Evolutionary conservation across 2,797 vertebrate species (phyloP).

Genomic region (Coluber constrictor): DNA sequence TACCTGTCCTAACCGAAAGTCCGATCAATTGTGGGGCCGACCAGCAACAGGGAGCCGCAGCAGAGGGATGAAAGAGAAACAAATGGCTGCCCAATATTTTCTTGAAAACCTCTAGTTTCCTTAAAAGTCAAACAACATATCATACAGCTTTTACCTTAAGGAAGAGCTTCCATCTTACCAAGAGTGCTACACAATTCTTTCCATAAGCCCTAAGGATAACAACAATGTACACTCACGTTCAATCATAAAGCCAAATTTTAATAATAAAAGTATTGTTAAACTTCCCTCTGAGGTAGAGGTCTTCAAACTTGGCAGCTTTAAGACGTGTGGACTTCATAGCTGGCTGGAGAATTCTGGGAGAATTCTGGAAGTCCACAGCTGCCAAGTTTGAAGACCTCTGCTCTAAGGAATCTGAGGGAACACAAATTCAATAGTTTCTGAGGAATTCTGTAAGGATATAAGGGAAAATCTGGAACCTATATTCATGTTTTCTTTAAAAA

Average conservation of each 20-base stretch:
- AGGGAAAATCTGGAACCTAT: not conserved
- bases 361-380: too few relatives aligned
- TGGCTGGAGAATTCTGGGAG: too few relatives aligned
- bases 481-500: not conserved
- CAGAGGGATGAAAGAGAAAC: too few relatives aligned
- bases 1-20: too few relatives aligned
- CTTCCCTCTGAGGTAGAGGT: constrained; percentile 8
- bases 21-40: too few relatives aligned
- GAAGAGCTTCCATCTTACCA: not conserved
- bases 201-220: not conserved
- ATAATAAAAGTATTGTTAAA: constrained; percentile 55
- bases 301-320: too few relatives aligned
- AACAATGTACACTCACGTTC: constrained; percentile 15
- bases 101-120: too few relatives aligned
- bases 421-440: constrained; percentile 48
- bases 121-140: not conserved
- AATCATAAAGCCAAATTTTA: constrained; percentile 32
- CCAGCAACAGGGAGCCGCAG: too few relatives aligned
- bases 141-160: not conserved
- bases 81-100: too few relatives aligned
- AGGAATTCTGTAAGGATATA: constrained; percentile 30
- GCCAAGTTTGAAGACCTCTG: too few relatives aligned
- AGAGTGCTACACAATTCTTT: not conserved
- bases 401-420: constrained; percentile 13
- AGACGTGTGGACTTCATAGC: too few relatives aligned